These are phyloP conservation scores for Liodrosophila aerea DNA, from an alignment of 2,888 invertebrate genomes.

Conservation along the genomic window DNA sequence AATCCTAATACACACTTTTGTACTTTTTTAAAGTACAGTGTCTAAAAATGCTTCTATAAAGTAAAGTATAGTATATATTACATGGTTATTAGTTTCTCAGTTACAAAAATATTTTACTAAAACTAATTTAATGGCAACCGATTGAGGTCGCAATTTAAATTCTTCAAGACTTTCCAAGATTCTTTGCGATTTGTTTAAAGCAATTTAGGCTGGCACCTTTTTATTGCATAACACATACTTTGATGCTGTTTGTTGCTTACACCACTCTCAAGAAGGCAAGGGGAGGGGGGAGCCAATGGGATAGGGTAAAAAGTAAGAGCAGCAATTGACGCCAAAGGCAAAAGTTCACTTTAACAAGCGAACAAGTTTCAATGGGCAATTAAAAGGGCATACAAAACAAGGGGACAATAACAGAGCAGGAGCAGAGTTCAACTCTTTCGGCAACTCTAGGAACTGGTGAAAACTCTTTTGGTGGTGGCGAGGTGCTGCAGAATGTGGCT, in stretches of 20 bases:
- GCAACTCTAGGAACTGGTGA: slow-evolving; percentile 24
- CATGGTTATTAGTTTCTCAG: no score
- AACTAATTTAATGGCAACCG: no score
- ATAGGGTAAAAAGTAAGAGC: not conserved
- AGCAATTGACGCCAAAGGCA: slow-evolving; percentile 45
- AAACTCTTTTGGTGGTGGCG: slow-evolving; percentile 18
- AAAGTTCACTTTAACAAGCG: slow-evolving; percentile 76
- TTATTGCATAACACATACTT: slow-evolving; percentile 72
- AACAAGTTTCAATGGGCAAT: slow-evolving; percentile 77
- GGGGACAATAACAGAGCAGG: slow-evolving; percentile 68
- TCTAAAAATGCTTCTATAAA: no score
- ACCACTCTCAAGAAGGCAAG: slow-evolving; percentile 40
- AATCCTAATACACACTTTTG: no score
- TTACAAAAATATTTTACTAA: no score
- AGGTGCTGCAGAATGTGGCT: slow-evolving; percentile 4
- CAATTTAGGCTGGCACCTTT: slow-evolving; percentile 41
- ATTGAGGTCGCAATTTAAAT: slow-evolving; percentile 37
- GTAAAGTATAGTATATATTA: no score
- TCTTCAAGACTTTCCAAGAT: no score
- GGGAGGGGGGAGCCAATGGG: not conserved
- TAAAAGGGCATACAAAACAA: slow-evolving; percentile 81
- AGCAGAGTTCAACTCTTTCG: slow-evolving; percentile 33
- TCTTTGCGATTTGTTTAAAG: slow-evolving; percentile 50
- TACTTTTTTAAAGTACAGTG: no score
- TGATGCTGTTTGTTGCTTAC: slow-evolving; percentile 60